Evolutionary conservation across 2,888 invertebrate species (phyloP).

Genomic region (Pyrrhia umbra): DNA sequence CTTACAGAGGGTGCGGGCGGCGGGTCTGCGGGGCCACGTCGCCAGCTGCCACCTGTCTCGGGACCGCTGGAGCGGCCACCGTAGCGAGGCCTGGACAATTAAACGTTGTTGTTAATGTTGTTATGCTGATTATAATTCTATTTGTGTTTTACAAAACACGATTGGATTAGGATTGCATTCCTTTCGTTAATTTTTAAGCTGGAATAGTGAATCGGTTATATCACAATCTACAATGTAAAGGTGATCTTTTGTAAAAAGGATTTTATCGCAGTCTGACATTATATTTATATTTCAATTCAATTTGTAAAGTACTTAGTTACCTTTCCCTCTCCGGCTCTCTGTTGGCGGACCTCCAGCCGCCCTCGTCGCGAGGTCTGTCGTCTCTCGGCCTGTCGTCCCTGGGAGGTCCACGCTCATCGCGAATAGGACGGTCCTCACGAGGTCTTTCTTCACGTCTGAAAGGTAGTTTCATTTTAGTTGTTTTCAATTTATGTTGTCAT

Average conservation of each 20-base stretch:
- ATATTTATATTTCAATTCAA: too few relatives aligned
- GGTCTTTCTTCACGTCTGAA: constrained; percentile 34
- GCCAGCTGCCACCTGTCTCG: constrained; percentile 81
- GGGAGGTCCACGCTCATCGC: constrained; percentile 53
- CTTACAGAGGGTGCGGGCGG: constrained; percentile 76
- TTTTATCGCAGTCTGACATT: too few relatives aligned
- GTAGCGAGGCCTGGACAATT: constrained; percentile 76
- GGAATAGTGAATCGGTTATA: too few relatives aligned
- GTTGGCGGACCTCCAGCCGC: constrained; percentile 75
- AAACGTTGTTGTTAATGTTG: neutral
- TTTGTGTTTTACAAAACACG: too few relatives aligned
- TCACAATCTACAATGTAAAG: too few relatives aligned
- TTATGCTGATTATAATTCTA: neutral
- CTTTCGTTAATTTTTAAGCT: too few relatives aligned
- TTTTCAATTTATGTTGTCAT: too few relatives aligned
- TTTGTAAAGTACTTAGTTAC: too few relatives aligned
- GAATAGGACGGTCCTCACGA: constrained; percentile 43
- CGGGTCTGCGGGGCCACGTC: constrained; percentile 81
- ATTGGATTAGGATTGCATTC: too few relatives aligned
- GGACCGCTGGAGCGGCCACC: constrained; percentile 84
- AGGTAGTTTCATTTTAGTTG: too few relatives aligned
- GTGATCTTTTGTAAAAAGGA: too few relatives aligned
- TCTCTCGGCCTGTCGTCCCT: constrained; percentile 58
- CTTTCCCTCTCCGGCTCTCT: constrained; percentile 70
- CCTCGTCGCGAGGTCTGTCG: constrained; percentile 68